A percentile compares a stretch with the other conserved stretches of the same genome.
These are phyloP conservation scores for Phymatocera aterrima DNA, from an alignment of 2,888 invertebrate genomes.

Conservation along the genomic window DNA sequence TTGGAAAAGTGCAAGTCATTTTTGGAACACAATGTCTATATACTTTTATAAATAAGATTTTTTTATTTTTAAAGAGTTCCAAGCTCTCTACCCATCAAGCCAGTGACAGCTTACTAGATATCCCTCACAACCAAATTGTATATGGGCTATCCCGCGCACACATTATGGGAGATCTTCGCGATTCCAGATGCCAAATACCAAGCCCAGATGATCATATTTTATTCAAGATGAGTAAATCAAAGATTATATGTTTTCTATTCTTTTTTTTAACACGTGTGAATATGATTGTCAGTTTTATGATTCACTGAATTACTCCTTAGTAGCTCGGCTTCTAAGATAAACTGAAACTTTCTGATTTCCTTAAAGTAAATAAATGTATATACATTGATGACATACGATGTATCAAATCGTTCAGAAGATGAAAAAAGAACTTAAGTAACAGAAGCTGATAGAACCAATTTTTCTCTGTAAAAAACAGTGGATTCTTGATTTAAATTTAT, in stretches of 20 bases:
- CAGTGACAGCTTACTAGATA: slow-evolving; percentile 44
- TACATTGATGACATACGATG: not conserved
- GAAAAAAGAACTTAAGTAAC: no score
- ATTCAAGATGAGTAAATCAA: not conserved
- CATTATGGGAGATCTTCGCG: slow-evolving; percentile 32
- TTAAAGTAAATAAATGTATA: not conserved
- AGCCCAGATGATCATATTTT: slow-evolving; percentile 27
- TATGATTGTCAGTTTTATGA: slow-evolving; percentile 17
- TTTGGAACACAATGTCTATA: not conserved
- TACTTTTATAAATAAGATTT: not conserved
- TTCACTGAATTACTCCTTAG: slow-evolving; percentile 1
- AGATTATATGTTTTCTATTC: not conserved
- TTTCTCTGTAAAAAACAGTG: no score
- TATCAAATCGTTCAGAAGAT: no score
- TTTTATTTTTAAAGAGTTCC: slow-evolving; percentile 17
- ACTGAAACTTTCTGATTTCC: not conserved
- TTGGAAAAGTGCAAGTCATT: not conserved
- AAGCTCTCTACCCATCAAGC: slow-evolving; percentile 18
- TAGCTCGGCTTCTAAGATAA: not conserved
- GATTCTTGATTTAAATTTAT: no score
- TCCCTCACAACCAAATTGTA: slow-evolving; percentile 46
- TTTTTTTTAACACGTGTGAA: not conserved
- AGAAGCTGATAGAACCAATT: no score
- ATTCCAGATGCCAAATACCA: slow-evolving; percentile 4
- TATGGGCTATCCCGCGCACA: slow-evolving; percentile 42